phyloP scores from a whole-genome alignment of 2,888 invertebrate genomes.

The Teleiodes luculella region DNA sequence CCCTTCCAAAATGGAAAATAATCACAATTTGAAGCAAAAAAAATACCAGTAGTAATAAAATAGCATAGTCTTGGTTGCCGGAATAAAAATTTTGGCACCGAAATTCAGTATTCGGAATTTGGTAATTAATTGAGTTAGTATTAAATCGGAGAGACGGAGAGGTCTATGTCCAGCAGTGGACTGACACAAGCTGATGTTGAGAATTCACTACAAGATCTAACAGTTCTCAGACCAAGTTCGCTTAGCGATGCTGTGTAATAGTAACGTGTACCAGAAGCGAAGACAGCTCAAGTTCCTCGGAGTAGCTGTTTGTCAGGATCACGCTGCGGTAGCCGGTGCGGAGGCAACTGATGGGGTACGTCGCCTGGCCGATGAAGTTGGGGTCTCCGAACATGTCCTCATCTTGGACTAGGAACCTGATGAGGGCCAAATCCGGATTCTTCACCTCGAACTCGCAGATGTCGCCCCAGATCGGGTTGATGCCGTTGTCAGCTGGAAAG shows the following conservation, averaged over 20 bases:
- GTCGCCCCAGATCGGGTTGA: constrained; percentile 96
- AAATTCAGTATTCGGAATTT: too few relatives aligned
- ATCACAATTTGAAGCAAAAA: too few relatives aligned
- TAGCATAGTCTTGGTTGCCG: too few relatives aligned
- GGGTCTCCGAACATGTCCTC: constrained; percentile 98
- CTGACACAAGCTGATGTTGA: too few relatives aligned
- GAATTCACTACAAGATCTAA: too few relatives aligned
- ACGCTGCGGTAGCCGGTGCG: constrained; percentile 94
- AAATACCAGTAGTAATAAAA: too few relatives aligned
- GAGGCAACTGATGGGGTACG: constrained; percentile 90
- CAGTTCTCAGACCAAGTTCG: background rate
- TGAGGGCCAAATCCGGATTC: constrained; percentile 89
- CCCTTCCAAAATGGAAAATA: too few relatives aligned
- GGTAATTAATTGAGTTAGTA: too few relatives aligned
- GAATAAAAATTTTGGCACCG: too few relatives aligned
- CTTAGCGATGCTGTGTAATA: constrained; percentile 26
- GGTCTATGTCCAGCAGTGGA: too few relatives aligned
- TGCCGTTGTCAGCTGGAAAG: constrained; percentile 90
- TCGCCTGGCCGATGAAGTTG: constrained; percentile 96
- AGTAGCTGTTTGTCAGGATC: constrained; percentile 91
- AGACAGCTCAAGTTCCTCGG: constrained; percentile 95
- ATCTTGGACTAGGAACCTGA: constrained; percentile 93
- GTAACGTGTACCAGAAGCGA: constrained; percentile 87
- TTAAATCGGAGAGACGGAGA: too few relatives aligned
- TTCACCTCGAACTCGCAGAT: constrained; percentile 88